phyloP scores from a whole-genome alignment of 2,888 invertebrate genomes.

The Pteria penguin region DNA sequence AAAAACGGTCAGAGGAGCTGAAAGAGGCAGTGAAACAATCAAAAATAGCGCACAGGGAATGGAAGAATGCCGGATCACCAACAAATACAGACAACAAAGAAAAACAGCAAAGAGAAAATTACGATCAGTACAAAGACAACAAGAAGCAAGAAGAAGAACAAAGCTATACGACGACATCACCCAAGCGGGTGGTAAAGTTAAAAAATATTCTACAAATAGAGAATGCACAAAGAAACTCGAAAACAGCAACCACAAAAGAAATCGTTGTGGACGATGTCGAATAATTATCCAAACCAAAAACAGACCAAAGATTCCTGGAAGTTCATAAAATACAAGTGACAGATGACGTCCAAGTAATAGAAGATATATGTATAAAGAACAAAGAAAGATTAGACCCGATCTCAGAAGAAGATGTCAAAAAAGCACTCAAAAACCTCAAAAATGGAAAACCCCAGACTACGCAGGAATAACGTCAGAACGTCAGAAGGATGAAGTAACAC shows the following conservation, averaged over 20 bases:
- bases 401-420: not conserved
- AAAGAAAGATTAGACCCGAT: not conserved
- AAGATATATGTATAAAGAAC: not conserved
- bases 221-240: not conserved
- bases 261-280: not conserved
- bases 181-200: not conserved
- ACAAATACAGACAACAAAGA: not conserved
- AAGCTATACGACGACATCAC: not conserved
- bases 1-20: not conserved
- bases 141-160: not conserved
- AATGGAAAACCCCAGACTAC: not conserved
- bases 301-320: not conserved
- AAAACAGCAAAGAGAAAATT: not conserved
- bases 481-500: not conserved
- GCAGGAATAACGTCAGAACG: not conserved
- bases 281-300: not conserved
- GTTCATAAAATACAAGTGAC: not conserved
- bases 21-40: not conserved
- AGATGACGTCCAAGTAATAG: not conserved
- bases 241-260: not conserved
- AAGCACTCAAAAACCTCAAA: not conserved
- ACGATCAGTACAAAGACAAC: not conserved
- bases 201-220: no score
- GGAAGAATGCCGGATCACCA: not conserved
- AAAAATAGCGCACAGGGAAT: not conserved